Evolutionary conservation across 2,113 vertebrate species (phyloP), one percentile per base, ranked within the genome.

Genomic region (Catharus fuscescens): DNA sequence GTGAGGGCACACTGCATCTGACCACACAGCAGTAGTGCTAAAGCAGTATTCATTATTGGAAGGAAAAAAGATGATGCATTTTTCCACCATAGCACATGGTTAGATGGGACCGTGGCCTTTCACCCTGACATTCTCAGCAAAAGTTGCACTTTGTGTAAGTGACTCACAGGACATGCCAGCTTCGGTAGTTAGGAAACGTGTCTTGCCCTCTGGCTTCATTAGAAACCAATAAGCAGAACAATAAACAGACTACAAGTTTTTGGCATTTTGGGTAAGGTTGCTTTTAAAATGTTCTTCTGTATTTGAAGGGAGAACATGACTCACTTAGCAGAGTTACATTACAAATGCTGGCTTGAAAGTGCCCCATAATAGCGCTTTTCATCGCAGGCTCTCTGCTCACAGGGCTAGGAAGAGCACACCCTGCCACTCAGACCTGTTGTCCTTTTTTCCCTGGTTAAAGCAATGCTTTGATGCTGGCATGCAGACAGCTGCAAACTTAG

Each of bases 251-350:
- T 40, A 38, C 2, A 2, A 4, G 16, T 72, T 95, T 95, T 47
- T 92, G 95, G 69, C 95, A 96, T 96, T 96, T 93, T 48, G 92
- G 40, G 26, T 61, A 32, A 92, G 76, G 88, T 64, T 86, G 25
- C 80, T 90, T 94, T 90, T 88, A 64, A 84, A 96, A 67, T 57
- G 95, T 74, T 93, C 94, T 69, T 92, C 93, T 92, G 86, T 86
- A 56, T 90, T 88, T 92, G 88, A 93, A 90, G 88, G 72, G 72
- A 94, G 74, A 18, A 96, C 65, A 86, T 94, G 92, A 79, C 53
- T 96, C 74, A 93, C 52, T 85, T 90, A 90, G 81, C 6, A 10
- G 56, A 71, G 79, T 65, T 48, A 34, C 12, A 8, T 85, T 94
- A 64, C 82, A 93, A 95, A 84, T 62, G 42, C 81, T 71, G 38